Evolutionary conservation across 2,888 invertebrate genomes (phyloP), one percentile per base, ranked within the genome.

Genomic region (Antheraea assamensis): DNA sequence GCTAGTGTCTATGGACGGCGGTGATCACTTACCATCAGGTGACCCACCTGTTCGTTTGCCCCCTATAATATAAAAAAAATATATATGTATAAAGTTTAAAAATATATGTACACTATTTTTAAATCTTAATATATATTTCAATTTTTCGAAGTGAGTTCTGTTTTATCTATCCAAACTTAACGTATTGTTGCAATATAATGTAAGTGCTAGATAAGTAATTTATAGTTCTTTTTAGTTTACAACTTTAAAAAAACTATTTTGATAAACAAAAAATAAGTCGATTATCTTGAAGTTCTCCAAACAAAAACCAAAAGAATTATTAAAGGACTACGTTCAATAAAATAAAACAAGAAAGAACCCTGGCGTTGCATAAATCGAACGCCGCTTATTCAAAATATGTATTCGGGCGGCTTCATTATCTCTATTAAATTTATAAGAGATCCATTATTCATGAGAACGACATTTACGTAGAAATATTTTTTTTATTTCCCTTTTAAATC

Each of bases 401-500:
- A 73, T 74, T 72, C 71, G 72, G 71, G 71, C 74, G 76, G 68
- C 73, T 76, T 74, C 74, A 74, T 76, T 75, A 75, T 73, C 72
- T 77, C 75, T 77, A 73, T 74, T 74, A 74, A 77, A 77, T 77
- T 75, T 73, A 76, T 74, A 74, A 76, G 73, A 75, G 72, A 78
- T 74, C 72, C 74, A 74, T 74, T 74, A 83, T 87, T 87, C 81
- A 84, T 83, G 78, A 82, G 81, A 76, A 76, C 75, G 77, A 82
- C 82, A 81, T 83, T 83, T 82, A 80, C 81, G 81, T 81, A 83
- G 86, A 84, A 83, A 83, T 81, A 79, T 42, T 81, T 77, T n/a
- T 76, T 78, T 80, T 80, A 82, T 75, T 75, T 78, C 64, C 74
- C 42, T 82, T 80, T 75, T 73, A 76, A 79, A 72, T 77, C 72